Base-by-base conservation (phyloP, 2,888 invertebrate genomes). In the Acrocera orbiculus region DNA sequence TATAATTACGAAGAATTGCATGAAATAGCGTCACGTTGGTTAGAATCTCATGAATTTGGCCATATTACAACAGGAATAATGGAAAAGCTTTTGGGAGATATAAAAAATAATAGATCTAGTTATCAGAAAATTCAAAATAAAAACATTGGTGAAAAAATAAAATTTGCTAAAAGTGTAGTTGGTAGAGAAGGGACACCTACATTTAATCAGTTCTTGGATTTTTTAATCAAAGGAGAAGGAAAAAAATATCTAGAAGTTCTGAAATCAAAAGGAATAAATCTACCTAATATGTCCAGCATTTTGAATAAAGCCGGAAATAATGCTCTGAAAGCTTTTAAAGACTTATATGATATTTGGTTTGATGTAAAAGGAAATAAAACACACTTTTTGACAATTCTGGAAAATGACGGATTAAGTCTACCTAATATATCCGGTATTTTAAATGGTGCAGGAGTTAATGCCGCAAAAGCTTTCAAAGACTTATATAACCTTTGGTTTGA, bases 171-270 rank as follows among this genome's bases (percentile, higher is more conserved):
- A 48, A 50, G 46, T 47, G 44, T 52, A 16, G 46, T 42, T 38
- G 51, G 53, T 44, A 48, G 34, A 47, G 45, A 51, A 36, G 50
- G 47, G 36, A 51, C 40, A 47, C 45, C 49, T 41, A 34, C 34
- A 45, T 53, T 49, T 49, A 37, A 49, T 47, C 43, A 48, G 41
- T 52, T 53, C 43, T 48, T 52, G 45, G 40, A 39, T 46, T 49
- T 49, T 49, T 48, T 52, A 48, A 47, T 46, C 45, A 10, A 35
- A 11, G 27, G 20, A 30, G n/a, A 23, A n/a, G 9, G 6, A 11
- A 36, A 22, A 23, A 11, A 23, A 22, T 15, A 23, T 23, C 19
- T 37, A 26, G 30, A 24, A 23, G 16, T 14, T 36, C 19, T 32
- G 11, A 14, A 32, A 28, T 15, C 16, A 24, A 16, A 32, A 17